Conservation (phyloP, 2,797 vertebrate species). For the Argya squamiceps region DNA sequence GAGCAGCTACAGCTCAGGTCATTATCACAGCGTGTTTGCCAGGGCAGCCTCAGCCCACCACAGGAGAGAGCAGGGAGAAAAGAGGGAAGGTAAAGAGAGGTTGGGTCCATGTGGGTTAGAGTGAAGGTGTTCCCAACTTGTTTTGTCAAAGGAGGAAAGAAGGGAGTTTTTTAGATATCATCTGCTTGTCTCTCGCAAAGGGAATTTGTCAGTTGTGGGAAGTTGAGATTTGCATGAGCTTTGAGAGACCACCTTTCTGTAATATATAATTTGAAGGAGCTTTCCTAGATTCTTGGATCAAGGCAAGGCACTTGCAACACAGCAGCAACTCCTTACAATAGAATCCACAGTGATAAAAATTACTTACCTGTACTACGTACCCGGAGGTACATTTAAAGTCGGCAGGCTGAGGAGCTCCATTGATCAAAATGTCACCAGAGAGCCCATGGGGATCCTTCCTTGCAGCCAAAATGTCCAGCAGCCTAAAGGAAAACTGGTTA, state of each 20-base stretch:
- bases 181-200: neutral
- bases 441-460: conserved; percentile 77
- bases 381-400: conserved; percentile 81
- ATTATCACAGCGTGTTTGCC: neutral
- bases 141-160: neutral
- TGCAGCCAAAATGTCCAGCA: conserved; percentile 79
- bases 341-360: neutral
- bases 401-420: conserved; percentile 74
- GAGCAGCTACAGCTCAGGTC: neutral
- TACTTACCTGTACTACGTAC: conserved; percentile 77
- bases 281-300: neutral
- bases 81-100: neutral
- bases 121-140: neutral
- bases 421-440: conserved; percentile 77
- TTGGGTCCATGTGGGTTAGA: neutral
- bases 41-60: neutral
- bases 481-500: conserved; percentile 47
- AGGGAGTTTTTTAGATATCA: neutral
- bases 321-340: neutral
- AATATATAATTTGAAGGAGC: neutral
- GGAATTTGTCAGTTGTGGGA: neutral
- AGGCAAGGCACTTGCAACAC: neutral
- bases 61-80: neutral
- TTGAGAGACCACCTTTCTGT: neutral
- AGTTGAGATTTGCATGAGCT: neutral